Evolutionary conservation across 2,797 vertebrate species (phyloP), one percentile per base, ranked within the genome.

Genomic region (Thaleichthys pacificus): DNA sequence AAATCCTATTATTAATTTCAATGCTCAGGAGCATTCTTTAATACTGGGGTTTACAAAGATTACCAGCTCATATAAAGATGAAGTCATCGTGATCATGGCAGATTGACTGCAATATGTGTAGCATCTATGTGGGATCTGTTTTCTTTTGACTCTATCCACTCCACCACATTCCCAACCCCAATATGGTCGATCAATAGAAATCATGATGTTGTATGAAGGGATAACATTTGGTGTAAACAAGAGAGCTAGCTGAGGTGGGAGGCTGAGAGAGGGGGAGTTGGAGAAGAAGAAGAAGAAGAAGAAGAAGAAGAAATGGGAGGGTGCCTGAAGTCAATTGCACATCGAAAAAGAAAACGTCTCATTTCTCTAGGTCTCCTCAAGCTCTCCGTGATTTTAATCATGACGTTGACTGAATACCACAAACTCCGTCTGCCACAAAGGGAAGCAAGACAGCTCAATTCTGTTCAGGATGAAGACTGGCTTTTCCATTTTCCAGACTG

Each of bases 111-210:
- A 35, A 42, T 54, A 42, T 65, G 35, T 58, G n/a, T 47, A 51
- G 22, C 56, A 32, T 26, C 28, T 32, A 19, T 15, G 61, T 62
- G 61, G 2, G 12, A 15, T 7, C 6, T 1, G 14, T 30, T 62
- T 26, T 30, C 14, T 26, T 30, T 61, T 14, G 21, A 22, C 21
- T 61, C 9, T 15, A 15, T 61, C 15, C 14, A 5, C 30, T 58
- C 12, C 12, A 26, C 65, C 19, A 0, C 22, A 51, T 66, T 28
- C 21, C 24, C 42, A 66, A 9, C 24, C 24, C 42, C 58, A 73
- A n/a, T 26, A 21, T 22, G 66, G 32, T 49, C 32, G 57, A 58
- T 78, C 71, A 72, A 71, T 72, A 63, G 17, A 49, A 58, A 66
- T 54, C 21, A n/a, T 26, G 22, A 28, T 67, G 49, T 68, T 7